phyloP scores from a whole-genome alignment of 2,113 vertebrate species.

The Eudorcas thomsonii region DNA sequence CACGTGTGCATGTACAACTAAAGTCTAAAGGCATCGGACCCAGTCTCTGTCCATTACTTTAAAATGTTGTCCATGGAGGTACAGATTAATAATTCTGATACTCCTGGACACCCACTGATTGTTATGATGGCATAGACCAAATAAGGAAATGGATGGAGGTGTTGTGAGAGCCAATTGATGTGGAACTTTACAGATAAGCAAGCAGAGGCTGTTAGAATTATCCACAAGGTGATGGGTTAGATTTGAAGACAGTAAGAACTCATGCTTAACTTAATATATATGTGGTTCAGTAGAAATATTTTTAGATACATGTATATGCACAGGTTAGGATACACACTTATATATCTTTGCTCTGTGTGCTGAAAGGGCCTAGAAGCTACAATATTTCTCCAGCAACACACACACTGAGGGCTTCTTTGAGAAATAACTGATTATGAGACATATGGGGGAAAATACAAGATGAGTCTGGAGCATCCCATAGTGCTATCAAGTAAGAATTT shows the following conservation, averaged over 20 bases:
- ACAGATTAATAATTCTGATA: neutral
- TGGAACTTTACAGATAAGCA: neutral
- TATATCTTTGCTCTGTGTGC: neutral
- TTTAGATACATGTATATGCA: neutral
- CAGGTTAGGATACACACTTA: neutral
- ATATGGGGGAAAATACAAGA: neutral
- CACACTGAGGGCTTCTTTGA: neutral
- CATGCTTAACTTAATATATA: neutral
- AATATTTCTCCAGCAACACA: neutral
- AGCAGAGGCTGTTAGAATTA: neutral
- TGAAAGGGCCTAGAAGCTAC: neutral
- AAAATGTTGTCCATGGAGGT: neutral
- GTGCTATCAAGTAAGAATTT: neutral
- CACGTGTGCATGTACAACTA: fast-evolving
- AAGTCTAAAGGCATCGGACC: neutral
- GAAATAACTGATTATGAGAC: neutral
- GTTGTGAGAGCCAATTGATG: neutral
- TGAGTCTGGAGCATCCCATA: neutral
- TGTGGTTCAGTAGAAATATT: neutral
- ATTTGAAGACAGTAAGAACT: neutral
- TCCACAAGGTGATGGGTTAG: neutral
- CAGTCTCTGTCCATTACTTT: neutral
- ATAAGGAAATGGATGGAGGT: neutral
- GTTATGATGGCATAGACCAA: too few species aligned
- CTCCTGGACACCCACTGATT: too few species aligned